A percentile compares a stretch with the other conserved stretches of the same genome.
phyloP scores from a whole-genome alignment of 1,140 invertebrate genomes.

The Chironomus striatipennis region DNA sequence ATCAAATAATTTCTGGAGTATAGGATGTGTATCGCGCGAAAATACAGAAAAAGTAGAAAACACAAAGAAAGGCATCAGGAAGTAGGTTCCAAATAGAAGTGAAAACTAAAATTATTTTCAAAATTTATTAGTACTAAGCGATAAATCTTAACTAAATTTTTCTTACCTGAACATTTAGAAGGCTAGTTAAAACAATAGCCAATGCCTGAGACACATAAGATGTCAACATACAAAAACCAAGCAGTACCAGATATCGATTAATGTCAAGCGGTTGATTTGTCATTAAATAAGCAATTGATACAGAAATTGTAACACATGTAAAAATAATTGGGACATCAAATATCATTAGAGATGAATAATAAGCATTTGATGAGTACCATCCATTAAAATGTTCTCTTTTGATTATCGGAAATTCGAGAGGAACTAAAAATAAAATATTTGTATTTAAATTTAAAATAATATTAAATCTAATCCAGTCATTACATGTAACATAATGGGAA shows the following conservation, averaged over 20 bases:
- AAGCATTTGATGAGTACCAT: conserved; percentile 86
- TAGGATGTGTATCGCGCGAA: conserved; percentile 44
- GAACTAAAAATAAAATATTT: conserved; percentile 55
- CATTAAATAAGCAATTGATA: conserved; percentile 71
- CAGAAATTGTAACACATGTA: conserved; percentile 62
- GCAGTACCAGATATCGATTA: conserved; percentile 58
- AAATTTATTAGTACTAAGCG: conserved; percentile 26
- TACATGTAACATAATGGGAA: conserved; percentile 68
- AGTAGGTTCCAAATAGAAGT: conserved; percentile 17
- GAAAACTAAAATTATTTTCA: conserved; percentile 30
- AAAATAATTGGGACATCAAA: conserved; percentile 81
- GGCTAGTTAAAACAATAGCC: conserved; percentile 59
- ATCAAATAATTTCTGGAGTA: not conserved
- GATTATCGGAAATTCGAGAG: conserved; percentile 73
- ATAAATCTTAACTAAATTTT: not conserved
- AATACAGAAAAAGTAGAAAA: not conserved
- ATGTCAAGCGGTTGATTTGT: conserved; percentile 68
- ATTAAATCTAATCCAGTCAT: conserved; percentile 39
- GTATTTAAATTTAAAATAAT: conserved; percentile 29
- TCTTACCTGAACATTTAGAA: not conserved
- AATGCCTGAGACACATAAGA: conserved; percentile 75
- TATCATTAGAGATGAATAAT: conserved; percentile 78
- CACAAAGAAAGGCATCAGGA: conserved; percentile 43
- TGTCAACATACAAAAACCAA: conserved; percentile 62
- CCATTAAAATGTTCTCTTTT: conserved; percentile 83